phyloP scores from a whole-genome alignment of 2,113 vertebrate species.

The Megaceryle maxima region DNA sequence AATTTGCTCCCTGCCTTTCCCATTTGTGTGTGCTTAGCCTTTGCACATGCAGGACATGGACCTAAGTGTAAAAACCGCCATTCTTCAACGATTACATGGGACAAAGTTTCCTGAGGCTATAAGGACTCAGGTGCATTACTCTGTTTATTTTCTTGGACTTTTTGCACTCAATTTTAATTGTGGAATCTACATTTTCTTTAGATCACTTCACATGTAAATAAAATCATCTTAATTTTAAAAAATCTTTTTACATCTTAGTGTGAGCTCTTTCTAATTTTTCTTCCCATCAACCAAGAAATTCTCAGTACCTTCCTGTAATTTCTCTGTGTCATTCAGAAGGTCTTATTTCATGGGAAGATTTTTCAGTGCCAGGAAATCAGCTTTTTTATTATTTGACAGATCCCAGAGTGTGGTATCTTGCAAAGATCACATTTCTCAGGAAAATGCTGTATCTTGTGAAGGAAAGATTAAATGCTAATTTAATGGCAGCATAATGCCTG shows the following conservation, averaged over 20 bases:
- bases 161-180: background rate
- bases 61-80: background rate
- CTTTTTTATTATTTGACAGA: slow-evolving; percentile 51
- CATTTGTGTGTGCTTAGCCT: background rate
- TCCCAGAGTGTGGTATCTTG: background rate
- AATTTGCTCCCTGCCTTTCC: background rate
- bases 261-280: background rate
- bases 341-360: background rate
- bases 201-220: background rate
- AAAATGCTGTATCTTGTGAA: slow-evolving; percentile 6
- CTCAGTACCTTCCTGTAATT: background rate
- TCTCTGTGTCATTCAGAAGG: background rate
- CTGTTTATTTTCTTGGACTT: background rate
- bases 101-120: background rate
- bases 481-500: background rate
- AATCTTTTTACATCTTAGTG: background rate
- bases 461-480: slow-evolving; percentile 51
- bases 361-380: background rate
- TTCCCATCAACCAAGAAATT: background rate
- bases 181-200: background rate
- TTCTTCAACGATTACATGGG: rapidly evolving
- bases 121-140: background rate
- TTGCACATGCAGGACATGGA: background rate
- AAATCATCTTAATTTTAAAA: background rate
- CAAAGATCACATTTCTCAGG: slow-evolving; percentile 35